Percentiles rank a stretch among this genome's conserved stretches.
phyloP scores from a whole-genome alignment of 2,113 vertebrate genomes.

The Onychostoma macrolepis region DNA sequence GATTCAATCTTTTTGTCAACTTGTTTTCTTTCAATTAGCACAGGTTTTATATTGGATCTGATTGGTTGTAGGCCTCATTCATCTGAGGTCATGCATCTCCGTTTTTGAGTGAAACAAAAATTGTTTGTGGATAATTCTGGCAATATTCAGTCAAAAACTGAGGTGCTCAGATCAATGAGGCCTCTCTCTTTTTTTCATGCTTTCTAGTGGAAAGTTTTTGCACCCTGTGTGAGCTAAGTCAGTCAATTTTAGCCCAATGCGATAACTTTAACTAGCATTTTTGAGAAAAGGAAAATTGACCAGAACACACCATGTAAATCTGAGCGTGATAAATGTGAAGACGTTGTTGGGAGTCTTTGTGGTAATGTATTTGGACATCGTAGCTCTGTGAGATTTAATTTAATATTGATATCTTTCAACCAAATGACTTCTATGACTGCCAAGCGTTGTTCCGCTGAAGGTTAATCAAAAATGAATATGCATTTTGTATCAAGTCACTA shows the following conservation, averaged over 20 bases:
- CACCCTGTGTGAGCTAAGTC: neutral
- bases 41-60: too few relatives aligned
- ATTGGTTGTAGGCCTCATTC: neutral
- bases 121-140: neutral
- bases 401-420: constrained; percentile 24
- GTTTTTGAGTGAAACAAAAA: neutral
- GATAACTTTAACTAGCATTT: too few relatives aligned
- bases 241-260: too few relatives aligned
- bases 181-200: too few relatives aligned
- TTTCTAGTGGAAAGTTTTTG: neutral
- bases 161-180: too few relatives aligned
- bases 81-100: neutral
- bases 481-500: constrained; percentile 53
- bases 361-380: neutral
- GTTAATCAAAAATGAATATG: constrained; percentile 45
- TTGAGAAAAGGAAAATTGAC: too few relatives aligned
- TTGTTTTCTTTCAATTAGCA: neutral
- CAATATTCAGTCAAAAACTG: neutral
- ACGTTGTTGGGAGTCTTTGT: constrained; percentile 25
- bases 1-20: neutral
- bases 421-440: neutral
- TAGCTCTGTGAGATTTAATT: constrained; percentile 15
- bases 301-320: constrained; percentile 32
- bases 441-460: neutral
- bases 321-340: neutral